Conservation (phyloP, 2,888 invertebrate genomes). For the Philopedon plagiatum region DNA sequence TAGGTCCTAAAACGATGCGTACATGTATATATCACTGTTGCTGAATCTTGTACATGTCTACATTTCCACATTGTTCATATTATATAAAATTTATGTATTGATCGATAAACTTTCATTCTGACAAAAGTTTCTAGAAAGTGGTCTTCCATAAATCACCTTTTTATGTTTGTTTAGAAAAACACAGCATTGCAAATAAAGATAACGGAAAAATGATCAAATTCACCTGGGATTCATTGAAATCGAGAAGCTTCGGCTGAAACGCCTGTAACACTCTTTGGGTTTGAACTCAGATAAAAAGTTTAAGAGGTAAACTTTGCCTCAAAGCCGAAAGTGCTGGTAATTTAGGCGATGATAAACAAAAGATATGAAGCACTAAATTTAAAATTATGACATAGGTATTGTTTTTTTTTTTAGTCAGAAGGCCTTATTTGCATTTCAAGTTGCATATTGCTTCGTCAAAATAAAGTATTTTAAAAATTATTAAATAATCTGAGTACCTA, state of each 20-base stretch:
- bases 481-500: too few species aligned
- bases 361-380: background rate
- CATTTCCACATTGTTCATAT: background rate
- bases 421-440: too few species aligned
- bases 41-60: too few species aligned
- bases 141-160: constrained; percentile 21
- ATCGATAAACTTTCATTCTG: background rate
- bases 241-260: background rate
- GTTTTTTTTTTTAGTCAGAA: too few species aligned
- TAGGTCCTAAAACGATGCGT: too few species aligned
- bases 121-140: background rate
- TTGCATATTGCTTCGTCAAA: too few species aligned
- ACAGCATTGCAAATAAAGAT: constrained; percentile 50
- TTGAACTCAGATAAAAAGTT: constrained; percentile 7
- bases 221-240: constrained; percentile 21
- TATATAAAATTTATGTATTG: background rate
- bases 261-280: background rate
- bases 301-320: background rate
- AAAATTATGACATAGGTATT: background rate
- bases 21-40: too few species aligned
- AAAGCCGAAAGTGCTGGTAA: background rate
- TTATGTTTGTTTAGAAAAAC: constrained; percentile 34
- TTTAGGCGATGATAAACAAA: background rate
- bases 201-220: constrained; percentile 35
- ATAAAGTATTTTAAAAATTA: too few species aligned